Base-by-base conservation (phyloP, 1,140 invertebrate genomes). In the Triops longicaudatus region DNA sequence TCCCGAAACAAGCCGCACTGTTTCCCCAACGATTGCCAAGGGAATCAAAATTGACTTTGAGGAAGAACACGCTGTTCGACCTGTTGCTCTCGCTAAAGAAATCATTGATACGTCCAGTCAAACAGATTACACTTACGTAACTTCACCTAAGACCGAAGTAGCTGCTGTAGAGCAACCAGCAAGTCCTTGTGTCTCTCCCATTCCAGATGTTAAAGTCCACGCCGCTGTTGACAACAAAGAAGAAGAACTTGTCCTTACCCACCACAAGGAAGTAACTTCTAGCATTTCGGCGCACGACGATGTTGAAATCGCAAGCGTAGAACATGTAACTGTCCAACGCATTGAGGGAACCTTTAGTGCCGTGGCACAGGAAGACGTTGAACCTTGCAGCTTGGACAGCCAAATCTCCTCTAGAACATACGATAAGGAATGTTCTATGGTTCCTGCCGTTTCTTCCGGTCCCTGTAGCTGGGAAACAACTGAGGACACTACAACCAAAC, bases 331-430 rank as follows among this genome's bases (percentile, higher is more conserved):
- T 17, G 7, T 22, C 50, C 50, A 63, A 10, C 50, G 17, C 10
- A 17, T 17, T n/a, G 50, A 63, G 14, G 50, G 6, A 22, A 0
- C 22, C 50, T 63, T 14, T 1, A 6, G 17, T 7, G 14, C 22
- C 50, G 14, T 22, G 10, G 43, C 43, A 10, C 26, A 26, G 3
- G 74, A 75, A 44, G 42, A 11, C 11, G 74, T 22, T 26, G 42
- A 75, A 50, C 74, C 74, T 44, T 41, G 14, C 7, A 75, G 74
- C 22, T 26, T 75, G n/a, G 74, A 75, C 41, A 75, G 74, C 43
- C 43, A 75, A 26, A 42, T 43, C 42, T 75, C 74, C 17, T 75
- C 74, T 17, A 75, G 28, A 28, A 75, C 74, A n/a, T 75, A 50
- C 27, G 74, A 75, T 27, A 75, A 75, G 26, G 43, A 50, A 41